Evolutionary conservation across 1,140 invertebrate genomes (phyloP), one percentile per base, ranked within the genome.

Genomic region (Riptortus pedestris): DNA sequence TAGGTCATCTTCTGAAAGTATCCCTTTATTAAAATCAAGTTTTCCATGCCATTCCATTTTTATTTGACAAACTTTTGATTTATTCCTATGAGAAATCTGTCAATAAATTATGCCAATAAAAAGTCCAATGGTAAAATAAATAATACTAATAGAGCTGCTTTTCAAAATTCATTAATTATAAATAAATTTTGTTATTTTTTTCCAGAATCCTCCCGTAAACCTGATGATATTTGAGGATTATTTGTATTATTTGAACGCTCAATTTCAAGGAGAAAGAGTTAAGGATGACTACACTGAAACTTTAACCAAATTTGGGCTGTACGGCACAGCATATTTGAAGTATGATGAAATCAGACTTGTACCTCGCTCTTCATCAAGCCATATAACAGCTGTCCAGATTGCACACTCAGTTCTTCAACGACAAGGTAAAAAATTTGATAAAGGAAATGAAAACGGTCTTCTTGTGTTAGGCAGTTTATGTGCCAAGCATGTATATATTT

Each of bases 161-260:
- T n/a, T n/a, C n/a, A n/a, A n/a, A n/a, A n/a, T n/a, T n/a, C n/a
- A n/a, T n/a, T n/a, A n/a, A n/a, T n/a, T n/a, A n/a, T n/a, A n/a
- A n/a, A n/a, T n/a, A n/a, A n/a, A n/a, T n/a, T n/a, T 26, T 48
- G 18, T 47, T 16, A 48, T 26, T 24, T 22, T 48, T 47, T 59
- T 65, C 1, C 33, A 69, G 68, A 38, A 58, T 18, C 47, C 58
- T 27, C 64, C 66, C 24, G 33, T 28, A n/a, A 52, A 55, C 18
- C 33, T 69, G 20, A 55, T 43, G 24, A 43, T 69, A n/a, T 71
- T 71, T 65, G 70, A 71, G 65, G 67, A 66, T 59, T 58, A 63
- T 45, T 43, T 71, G 0, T 69, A 67, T 51, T 69, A 62, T 63
- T n/a, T 67, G 14, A 64, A 27, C 43, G 29, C 38, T 64, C 52